Base-by-base conservation (phyloP, 2,113 vertebrate genomes). In the Rhinichthys klamathensis region DNA sequence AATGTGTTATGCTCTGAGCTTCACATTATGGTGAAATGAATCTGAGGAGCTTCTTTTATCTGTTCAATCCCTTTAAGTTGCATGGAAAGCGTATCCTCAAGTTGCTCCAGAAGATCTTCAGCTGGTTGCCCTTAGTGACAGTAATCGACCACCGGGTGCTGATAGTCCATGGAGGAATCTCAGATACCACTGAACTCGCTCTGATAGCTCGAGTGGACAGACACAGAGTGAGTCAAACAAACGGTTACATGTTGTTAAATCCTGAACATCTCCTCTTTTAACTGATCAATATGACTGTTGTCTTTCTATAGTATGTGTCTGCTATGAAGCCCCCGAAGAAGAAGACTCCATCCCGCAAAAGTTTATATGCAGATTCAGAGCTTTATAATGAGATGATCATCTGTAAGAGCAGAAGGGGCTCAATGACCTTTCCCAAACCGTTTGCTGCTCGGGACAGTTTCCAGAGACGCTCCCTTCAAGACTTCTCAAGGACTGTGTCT, bases 111-210 rank as follows among this genome's bases (percentile, higher is more conserved):
- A 97, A 96, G 87, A 96, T 99, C 63, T 99, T 99, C 86, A 96
- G 97, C 91, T 97, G 97, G 96, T 93, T 99, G 83, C 97, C 97
- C 0, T 85, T 99, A 85, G 98, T 96, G 41, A 97, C 97, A 0
- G 87, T 98, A 75, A 95, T 99, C 16, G 98, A 99, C 65, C 95
- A 97, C 89, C 98, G 96, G 89, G 96, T 99, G 78, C 89, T 99
- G 51, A 79, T 99, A 60, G 91, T 97, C 74, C 98, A 99, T 0
- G 98, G 98, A 0, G 98, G 98, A 11, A 94, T 99, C 87, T 98
- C 98, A 2, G 94, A 97, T 84, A 93, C 67, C 88, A 99, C 96
- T 0, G 96, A 99, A 88, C 93, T 99, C 87, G 86, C 95, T 0
- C 15, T 96, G 83, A 90, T 99, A 58, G 93, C 94, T 87, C 95